Evolutionary conservation across 2,113 vertebrate species (phyloP).

Genomic region (Sylvia atricapilla): DNA sequence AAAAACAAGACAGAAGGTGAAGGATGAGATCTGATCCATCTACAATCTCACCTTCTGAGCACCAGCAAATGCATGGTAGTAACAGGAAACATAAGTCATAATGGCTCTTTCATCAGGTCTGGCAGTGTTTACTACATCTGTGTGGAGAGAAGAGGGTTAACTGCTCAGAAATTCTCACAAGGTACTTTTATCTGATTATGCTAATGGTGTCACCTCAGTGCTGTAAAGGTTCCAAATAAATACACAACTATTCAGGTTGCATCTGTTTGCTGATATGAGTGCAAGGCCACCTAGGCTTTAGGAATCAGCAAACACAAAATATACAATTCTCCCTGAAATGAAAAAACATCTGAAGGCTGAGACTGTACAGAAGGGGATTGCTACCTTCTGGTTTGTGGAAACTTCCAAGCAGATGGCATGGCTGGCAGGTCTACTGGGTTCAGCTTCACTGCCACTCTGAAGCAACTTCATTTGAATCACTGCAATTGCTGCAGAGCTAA

Average conservation of each 20-base stretch:
- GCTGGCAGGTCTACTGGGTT: constrained; percentile 8
- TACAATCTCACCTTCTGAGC: constrained; percentile 73
- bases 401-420: constrained; percentile 30
- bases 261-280: neutral
- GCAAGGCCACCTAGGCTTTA: neutral
- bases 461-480: constrained; percentile 8
- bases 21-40: constrained; percentile 45
- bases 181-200: neutral
- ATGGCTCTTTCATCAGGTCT: constrained; percentile 72
- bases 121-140: constrained; percentile 69
- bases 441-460: neutral
- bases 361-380: neutral
- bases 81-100: constrained; percentile 75
- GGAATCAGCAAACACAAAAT: neutral
- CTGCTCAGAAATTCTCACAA: neutral
- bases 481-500: constrained; percentile 7
- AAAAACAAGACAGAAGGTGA: constrained; percentile 55
- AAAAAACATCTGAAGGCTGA: neutral
- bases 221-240: constrained; percentile 16
- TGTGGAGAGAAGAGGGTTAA: constrained; percentile 60
- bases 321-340: neutral
- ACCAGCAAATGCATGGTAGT: constrained; percentile 72
- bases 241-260: neutral
- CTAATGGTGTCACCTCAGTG: neutral
- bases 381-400: neutral